phyloP scores from a whole-genome alignment of 2,797 vertebrate genomes.

The Pseudochromis fuscus region DNA sequence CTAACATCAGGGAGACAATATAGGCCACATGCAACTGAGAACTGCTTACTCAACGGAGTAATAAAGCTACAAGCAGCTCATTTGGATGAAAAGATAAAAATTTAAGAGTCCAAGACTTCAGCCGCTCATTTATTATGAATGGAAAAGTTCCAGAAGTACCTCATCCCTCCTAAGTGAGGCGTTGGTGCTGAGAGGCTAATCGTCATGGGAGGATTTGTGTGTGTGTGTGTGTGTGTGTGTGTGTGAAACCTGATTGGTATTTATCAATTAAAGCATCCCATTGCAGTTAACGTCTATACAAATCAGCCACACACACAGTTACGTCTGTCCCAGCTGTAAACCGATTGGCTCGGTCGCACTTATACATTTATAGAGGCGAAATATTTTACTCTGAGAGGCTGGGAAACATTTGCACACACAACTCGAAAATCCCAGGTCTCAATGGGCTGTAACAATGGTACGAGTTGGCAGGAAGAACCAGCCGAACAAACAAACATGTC shows the following conservation, averaged over 20 bases:
- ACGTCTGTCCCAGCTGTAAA: not conserved
- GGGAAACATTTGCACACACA: slow-evolving; percentile 1
- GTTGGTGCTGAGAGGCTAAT: slow-evolving; percentile 34
- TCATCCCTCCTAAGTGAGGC: slow-evolving; percentile 47
- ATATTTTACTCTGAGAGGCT: not conserved
- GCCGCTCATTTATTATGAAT: slow-evolving; percentile 48
- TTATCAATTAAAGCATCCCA: slow-evolving; percentile 35
- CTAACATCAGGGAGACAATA: slow-evolving; percentile 45
- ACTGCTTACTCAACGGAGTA: slow-evolving; percentile 61
- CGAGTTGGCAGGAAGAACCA: slow-evolving; percentile 34
- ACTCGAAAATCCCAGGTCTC: slow-evolving; percentile 27
- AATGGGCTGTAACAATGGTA: slow-evolving; percentile 15
- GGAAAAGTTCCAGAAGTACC: slow-evolving; percentile 51
- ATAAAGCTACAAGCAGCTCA: slow-evolving; percentile 56
- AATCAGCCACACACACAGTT: slow-evolving; percentile 5
- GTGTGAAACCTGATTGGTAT: slow-evolving; percentile 11
- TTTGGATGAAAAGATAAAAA: slow-evolving; percentile 58
- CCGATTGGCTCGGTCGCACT: not conserved
- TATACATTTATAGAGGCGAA: not conserved
- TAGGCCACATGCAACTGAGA: slow-evolving; percentile 38
- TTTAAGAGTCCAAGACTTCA: slow-evolving; percentile 44
- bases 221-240: slow-evolving; percentile 21
- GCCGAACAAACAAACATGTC: slow-evolving; percentile 59
- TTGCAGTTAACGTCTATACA: slow-evolving; percentile 6
- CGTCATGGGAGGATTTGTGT: slow-evolving; percentile 10